Evolutionary conservation across 2,888 invertebrate genomes (phyloP), one percentile per base, ranked within the genome.

Genomic region (Andrena praecox): DNA sequence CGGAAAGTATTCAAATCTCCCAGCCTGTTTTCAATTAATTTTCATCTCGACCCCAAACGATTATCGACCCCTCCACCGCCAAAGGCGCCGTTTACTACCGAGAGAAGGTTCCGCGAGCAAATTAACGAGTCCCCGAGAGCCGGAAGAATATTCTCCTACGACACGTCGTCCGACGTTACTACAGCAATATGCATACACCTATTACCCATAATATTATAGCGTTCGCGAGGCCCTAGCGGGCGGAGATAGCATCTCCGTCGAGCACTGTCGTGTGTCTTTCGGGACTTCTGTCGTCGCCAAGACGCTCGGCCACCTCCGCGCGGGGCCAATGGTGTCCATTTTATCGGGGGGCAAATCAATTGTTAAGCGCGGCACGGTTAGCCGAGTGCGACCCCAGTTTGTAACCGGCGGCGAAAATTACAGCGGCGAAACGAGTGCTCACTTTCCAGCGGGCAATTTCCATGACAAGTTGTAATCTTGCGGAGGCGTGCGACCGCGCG

Each of bases 291-390:
- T 63, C 70, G 52, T 64, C 10, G 63, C 8, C 62, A 66, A 59
- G 77, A 66, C 68, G 24, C 50, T 48, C 5, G 63, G 10, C 8
- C 10, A 6, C 16, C 12, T n/a, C 31, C 50, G 16, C 29, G 8
- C 20, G 20, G 20, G n/a, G 27, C 20, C 42, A 73, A 72, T 50
- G 62, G 31, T 52, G 69, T n/a, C 24, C 24, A 12, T 54, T 60
- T 75, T 77, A 82, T 82, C 78, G 69, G 27, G 27, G 50, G 5
- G 52, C 33, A 62, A 72, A 82, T 82, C 84, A 69, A 75, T 82
- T 42, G 75, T 69, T 69, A 69, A 33, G 33, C 35, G 35, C 10
- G 48, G 31, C 20, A n/a, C 24, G 33, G 35, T 60, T 70, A 56
- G 10, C 27, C 72, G 75, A 71, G 56, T 2, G 59, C 59, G 68